Evolutionary conservation across 2,113 vertebrate genomes (phyloP), one percentile per base, ranked within the genome.

Genomic region (Fulica atra): DNA sequence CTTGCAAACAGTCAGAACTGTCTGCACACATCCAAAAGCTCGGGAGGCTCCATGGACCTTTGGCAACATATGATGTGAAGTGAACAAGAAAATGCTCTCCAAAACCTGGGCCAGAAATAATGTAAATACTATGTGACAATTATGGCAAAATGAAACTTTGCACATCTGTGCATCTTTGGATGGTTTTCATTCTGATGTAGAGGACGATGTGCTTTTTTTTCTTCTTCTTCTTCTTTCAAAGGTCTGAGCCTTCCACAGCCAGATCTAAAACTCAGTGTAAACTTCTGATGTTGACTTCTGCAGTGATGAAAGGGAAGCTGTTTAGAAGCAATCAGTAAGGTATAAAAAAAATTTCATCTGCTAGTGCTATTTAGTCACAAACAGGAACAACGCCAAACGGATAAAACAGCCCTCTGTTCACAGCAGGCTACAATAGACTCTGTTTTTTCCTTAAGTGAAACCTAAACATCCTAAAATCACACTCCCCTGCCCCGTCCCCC

Each of bases 1-100:
- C 65, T 92, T 93, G 95, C 90, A 94, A 84, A 48, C 19, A 15
- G 4, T 78, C 83, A 81, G 82, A 88, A 24, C 69, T 90, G 68
- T 35, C 86, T 95, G 85, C 82, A 71, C 56, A 51, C 2, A 0
- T 71, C 65, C 68, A 79, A 91, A 93, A 78, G 36, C 73, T 40
- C 31, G 7, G 44, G 38, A 84, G 48, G 53, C 35, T 94, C 65
- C 36, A 33, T n/a, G 53, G 85, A 86, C 68, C 2, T 81, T 83
- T 88, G 80, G 76, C 71, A 95, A 28, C 15, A 7, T 26, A 42
- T 3, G 48, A 66, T 74, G 53, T 42, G 85, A 95, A 66, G 51
- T 33, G 81, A 91, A 46, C 0, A 6, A 53, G 61, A 56, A 87
- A 93, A 91, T 8, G 13, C 3, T 24, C 48, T 92, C 91, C 77